phyloP scores from a whole-genome alignment of 2,888 invertebrate genomes.

The Scaptodrosophila latifasciaeformis region DNA sequence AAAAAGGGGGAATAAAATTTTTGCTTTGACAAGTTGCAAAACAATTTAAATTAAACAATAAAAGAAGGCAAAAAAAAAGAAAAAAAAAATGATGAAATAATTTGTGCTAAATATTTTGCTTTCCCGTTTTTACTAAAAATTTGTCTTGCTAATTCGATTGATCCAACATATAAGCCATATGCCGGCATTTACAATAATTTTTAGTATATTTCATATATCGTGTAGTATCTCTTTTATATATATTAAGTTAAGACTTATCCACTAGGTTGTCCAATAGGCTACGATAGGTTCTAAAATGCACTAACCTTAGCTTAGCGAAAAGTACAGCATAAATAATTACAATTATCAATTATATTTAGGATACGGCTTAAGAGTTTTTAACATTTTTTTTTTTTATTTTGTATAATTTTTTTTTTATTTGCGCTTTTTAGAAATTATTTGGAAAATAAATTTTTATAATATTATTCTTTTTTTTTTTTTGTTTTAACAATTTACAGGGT shows the following conservation, averaged over 20 bases:
- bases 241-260: constrained; percentile 57
- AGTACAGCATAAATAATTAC: constrained; percentile 65
- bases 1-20: constrained; percentile 10
- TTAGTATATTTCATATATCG: neutral
- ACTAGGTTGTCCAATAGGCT: constrained; percentile 57
- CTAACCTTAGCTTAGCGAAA: constrained; percentile 73
- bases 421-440: constrained; percentile 21
- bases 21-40: constrained; percentile 10
- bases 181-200: no score
- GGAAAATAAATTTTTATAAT: neutral
- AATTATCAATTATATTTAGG: constrained; percentile 52
- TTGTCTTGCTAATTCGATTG: constrained; percentile 62
- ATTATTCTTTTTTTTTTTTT: neutral
- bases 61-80: constrained; percentile 23
- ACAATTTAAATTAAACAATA: constrained; percentile 34
- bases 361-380: constrained; percentile 11
- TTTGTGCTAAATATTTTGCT: constrained; percentile 54
- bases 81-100: constrained; percentile 49
- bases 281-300: constrained; percentile 71
- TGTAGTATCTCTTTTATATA: no score
- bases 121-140: constrained; percentile 56
- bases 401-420: constrained; percentile 39
- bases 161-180: no score
- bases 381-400: constrained; percentile 24
- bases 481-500: no score